These are phyloP conservation scores for Thalassophryne amazonica DNA, from an alignment of 2,797 vertebrate genomes.

Conservation along the genomic window DNA sequence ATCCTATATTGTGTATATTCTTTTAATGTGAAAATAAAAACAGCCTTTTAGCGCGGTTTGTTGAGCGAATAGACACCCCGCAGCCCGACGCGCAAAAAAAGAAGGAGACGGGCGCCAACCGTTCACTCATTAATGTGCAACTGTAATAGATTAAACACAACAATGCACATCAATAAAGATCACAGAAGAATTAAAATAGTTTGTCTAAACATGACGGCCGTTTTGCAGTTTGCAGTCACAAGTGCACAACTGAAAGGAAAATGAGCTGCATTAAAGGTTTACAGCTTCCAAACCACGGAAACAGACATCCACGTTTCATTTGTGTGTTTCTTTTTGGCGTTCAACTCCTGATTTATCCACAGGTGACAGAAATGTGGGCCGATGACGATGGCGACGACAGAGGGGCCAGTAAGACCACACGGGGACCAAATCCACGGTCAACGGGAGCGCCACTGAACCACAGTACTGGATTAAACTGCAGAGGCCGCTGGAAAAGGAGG, in stretches of 20 bases:
- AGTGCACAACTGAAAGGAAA: too few relatives aligned
- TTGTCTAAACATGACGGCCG: too few relatives aligned
- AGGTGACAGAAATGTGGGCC: conserved; percentile 62
- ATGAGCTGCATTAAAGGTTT: not conserved
- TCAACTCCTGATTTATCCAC: conserved; percentile 65
- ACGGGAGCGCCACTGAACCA: conserved; percentile 43
- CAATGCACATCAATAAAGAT: too few relatives aligned
- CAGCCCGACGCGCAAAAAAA: not conserved
- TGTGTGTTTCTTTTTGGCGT: too few relatives aligned
- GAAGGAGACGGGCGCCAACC: not conserved
- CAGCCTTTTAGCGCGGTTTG: not conserved
- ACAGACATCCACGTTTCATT: too few relatives aligned
- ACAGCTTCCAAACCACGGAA: too few relatives aligned
- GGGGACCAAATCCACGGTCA: conserved; percentile 74
- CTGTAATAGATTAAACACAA: too few relatives aligned
- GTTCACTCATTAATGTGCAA: not conserved
- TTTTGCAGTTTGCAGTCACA: too few relatives aligned
- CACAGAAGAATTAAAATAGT: too few relatives aligned
- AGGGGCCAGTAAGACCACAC: conserved; percentile 51
- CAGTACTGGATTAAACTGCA: conserved; percentile 15
- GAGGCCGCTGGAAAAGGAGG: conserved; percentile 25
- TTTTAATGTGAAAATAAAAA: conserved; percentile 15
- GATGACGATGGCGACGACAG: conserved; percentile 45
- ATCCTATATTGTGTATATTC: conserved; percentile 15
- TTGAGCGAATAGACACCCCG: not conserved